Evolutionary conservation across 2,888 invertebrate species (phyloP), one percentile per base, ranked within the genome.

Genomic region (Trichopria drosophilae): DNA sequence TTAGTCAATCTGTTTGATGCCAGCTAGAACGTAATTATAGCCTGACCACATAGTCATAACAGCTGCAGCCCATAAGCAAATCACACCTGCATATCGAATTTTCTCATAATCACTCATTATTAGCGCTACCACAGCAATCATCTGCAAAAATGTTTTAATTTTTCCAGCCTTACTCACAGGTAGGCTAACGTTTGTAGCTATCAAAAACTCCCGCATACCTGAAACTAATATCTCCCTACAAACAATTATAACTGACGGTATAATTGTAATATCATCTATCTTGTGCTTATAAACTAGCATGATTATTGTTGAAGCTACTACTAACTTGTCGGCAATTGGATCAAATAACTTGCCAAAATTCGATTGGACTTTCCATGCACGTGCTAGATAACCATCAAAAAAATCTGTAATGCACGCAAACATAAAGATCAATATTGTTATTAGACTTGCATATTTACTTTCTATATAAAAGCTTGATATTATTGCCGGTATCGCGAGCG

Each of bases 11-110:
- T 42, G 29, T 42, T 42, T 42, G 12, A 42, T 43, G 32, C 43
- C 20, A 23, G 43, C 43, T 43, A 32, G 31, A 24, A 43, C 24
- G 24, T 43, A 43, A 43, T 31, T 32, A 43, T 44, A 44, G 23
- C 44, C 44, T 23, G 44, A 23, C 24, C 22, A 23, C 35, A 44
- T 34, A 35, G 44, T 44, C 26, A 44, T 23, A 35, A 34, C 19
- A 34, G 44, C 44, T 34, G 44, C 44, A 44, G 35, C 12, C 44
- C 44, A 44, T 35, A 45, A 45, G 36, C 18, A 26, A 36, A 45
- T 26, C 28, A 19, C 35, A 36, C 45, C 45, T 24, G 20, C 36
- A 45, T 36, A 45, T 45, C 20, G 36, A 35, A 28, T 28, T 15
- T 19, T 24, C 28, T 35, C 18, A 36, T 28, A 45, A 24, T 45